Evolutionary conservation across 2,113 vertebrate species (phyloP).

Genomic region (Plestiodon gilberti): DNA sequence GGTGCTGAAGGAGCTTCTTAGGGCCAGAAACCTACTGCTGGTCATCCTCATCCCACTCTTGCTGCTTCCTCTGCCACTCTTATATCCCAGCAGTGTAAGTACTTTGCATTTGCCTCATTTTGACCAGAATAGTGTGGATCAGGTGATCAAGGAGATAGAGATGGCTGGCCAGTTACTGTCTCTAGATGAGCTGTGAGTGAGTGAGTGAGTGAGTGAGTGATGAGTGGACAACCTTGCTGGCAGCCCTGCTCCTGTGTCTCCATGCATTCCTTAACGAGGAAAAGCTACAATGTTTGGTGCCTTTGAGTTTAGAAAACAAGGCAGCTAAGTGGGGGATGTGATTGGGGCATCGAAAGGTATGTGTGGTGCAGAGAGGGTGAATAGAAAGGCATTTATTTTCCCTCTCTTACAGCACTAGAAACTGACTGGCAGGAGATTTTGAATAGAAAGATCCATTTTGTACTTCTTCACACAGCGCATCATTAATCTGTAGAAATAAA

Average conservation of each 20-base stretch:
- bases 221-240: neutral
- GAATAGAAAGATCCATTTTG: too few relatives aligned
- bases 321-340: too few relatives aligned
- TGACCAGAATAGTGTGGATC: neutral
- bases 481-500: too few relatives aligned
- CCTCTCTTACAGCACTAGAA: too few relatives aligned
- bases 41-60: constrained; percentile 89
- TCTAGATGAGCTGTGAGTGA: neutral
- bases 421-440: too few relatives aligned
- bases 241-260: neutral
- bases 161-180: neutral
- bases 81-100: constrained; percentile 94
- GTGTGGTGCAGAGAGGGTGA: too few relatives aligned
- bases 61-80: constrained; percentile 89
- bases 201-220: neutral
- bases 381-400: too few relatives aligned
- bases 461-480: too few relatives aligned
- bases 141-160: neutral
- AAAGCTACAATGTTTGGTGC: too few relatives aligned
- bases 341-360: too few relatives aligned
- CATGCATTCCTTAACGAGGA: too few relatives aligned
- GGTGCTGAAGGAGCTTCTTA: constrained; percentile 82
- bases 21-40: constrained; percentile 86
- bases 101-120: constrained; percentile 39
- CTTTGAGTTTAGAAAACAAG: too few relatives aligned